phyloP scores from a whole-genome alignment of 2,797 vertebrate genomes.

The Coracias cyanogaster region DNA sequence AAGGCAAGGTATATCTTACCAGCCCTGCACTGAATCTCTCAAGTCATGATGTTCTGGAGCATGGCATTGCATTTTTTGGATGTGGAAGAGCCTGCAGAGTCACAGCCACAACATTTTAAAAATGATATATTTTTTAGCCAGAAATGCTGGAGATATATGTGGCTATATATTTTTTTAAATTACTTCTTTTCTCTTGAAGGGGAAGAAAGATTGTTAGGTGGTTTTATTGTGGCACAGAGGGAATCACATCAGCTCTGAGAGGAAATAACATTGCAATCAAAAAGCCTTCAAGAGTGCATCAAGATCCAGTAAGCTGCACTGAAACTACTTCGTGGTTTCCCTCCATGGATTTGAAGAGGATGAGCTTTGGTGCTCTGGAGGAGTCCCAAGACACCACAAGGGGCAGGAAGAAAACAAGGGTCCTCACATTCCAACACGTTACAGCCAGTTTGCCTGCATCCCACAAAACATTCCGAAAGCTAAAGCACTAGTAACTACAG shows the following conservation, averaged over 20 bases:
- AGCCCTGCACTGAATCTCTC: not conserved
- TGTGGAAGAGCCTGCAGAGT: not conserved
- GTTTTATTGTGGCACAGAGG: conserved; percentile 20
- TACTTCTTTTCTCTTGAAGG: conserved; percentile 31
- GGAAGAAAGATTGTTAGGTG: conserved; percentile 38
- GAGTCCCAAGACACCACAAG: not conserved
- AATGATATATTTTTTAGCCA: not conserved
- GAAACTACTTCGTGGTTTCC: not conserved
- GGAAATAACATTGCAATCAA: conserved; percentile 20
- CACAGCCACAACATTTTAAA: not conserved
- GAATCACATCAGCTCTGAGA: conserved; percentile 14
- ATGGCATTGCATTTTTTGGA: not conserved
- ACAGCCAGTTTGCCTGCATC: not conserved
- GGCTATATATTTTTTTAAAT: not conserved
- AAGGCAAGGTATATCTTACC: not conserved
- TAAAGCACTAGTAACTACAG: not conserved
- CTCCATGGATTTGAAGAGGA: accelerated
- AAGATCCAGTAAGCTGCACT: not conserved
- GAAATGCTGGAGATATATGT: not conserved
- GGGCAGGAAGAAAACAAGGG: not conserved
- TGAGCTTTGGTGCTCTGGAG: not conserved
- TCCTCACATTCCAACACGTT: not conserved
- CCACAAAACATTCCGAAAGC: not conserved
- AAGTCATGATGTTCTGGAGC: not conserved
- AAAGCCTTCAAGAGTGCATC: not conserved